Evolutionary conservation across 2,888 invertebrate genomes (phyloP).

Genomic region (Hecatera dysodea): DNA sequence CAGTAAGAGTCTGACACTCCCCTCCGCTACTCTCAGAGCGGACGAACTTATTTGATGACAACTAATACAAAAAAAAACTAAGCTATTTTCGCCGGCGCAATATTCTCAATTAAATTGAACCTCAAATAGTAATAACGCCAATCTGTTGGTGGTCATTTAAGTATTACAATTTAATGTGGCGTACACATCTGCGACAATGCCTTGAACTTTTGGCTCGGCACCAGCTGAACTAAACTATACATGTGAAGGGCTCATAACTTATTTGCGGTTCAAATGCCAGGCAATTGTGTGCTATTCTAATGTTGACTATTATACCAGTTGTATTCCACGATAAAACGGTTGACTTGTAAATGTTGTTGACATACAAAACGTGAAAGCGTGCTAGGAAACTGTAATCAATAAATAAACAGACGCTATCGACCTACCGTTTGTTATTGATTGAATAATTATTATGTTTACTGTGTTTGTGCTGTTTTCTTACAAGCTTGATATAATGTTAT

Average conservation of each 20-base stretch:
- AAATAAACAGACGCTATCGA: conserved; percentile 22
- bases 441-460: conserved; percentile 5
- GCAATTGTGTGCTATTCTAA: conserved; percentile 26
- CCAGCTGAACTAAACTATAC: conserved; percentile 30
- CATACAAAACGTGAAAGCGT: conserved; percentile 13
- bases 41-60: no score
- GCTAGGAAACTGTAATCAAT: conserved; percentile 9
- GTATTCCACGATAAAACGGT: conserved; percentile 21
- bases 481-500: background rate
- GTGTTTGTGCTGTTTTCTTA: background rate
- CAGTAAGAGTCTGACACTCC: no score
- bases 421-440: conserved; percentile 31
- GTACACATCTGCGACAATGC: conserved; percentile 36
- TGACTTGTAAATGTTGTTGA: conserved; percentile 24
- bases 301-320: conserved; percentile 18
- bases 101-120: background rate
- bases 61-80: no score
- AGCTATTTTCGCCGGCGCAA: background rate
- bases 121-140: conserved; percentile 7
- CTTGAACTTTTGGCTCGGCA: conserved; percentile 53
- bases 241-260: conserved; percentile 33
- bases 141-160: conserved; percentile 7
- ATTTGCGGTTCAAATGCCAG: conserved; percentile 37
- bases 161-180: conserved; percentile 11
- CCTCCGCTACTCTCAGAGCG: no score